Evolutionary conservation across 1,140 invertebrate genomes (phyloP), one percentile per base, ranked within the genome.

Genomic region (Formica exsecta): DNA sequence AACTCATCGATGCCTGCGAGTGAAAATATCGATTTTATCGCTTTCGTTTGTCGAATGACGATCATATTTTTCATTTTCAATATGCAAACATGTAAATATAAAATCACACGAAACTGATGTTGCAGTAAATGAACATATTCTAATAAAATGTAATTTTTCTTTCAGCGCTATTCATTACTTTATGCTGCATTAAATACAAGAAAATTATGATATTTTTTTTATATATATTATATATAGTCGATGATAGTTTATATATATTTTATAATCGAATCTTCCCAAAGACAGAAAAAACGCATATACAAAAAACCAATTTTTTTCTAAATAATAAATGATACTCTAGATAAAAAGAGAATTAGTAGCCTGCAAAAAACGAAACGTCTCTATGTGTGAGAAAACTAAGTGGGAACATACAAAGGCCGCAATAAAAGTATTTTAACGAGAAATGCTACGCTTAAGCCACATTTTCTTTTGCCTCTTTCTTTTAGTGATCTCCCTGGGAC

Each of bases 41-140:
- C 4, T 44, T 32, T 61, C 32, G 32, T 13, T 13, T 25, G n/a
- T 19, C 38, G 54, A 41, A n/a, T 71, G 11, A 48, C 25, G 16
- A 61, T 48, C 41, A 61, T 32, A 83, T 73, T 36, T 83, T 83
- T 32, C 25, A 38, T 61, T 48, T 22, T 68, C 29, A 16, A 61
- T 73, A 59, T 44, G 68, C 38, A 74, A 74, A 62, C n/a, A 61
- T 51, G 36, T 66, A 48, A 59, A 77, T 86, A 73, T 25, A 11
- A 73, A 71, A 38, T 77, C 32, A 19, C 13, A n/a, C 32, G 11
- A n/a, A 5, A 25, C 19, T 71, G 6, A 38, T 57, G 8, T 29
- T n/a, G 16, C 36, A 7, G 36, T 22, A 38, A 13, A 19, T 9
- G 62, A 8, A 51, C 62, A 64, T 44, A 62, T 84, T 29, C 6